A percentile compares a stretch with the other conserved stretches of the same genome.
Evolutionary conservation across 1,140 invertebrate genomes (phyloP).

Genomic region (Oncopodura yosiiana): DNA sequence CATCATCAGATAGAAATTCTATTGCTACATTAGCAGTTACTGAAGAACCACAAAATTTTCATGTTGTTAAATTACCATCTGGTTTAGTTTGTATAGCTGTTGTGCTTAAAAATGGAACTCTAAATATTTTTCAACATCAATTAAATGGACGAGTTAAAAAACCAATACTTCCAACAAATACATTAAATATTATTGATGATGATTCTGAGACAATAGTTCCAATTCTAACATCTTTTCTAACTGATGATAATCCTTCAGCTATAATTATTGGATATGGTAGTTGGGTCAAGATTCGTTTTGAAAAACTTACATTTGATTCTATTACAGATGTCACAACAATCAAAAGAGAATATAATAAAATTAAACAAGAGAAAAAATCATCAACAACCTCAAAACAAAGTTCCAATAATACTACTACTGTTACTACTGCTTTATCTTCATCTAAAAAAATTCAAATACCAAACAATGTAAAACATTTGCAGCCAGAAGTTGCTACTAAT

Average conservation of each 20-base stretch:
- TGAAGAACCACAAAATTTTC: constrained; percentile 17
- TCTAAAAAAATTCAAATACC: constrained; percentile 18
- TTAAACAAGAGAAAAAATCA: constrained; percentile 9
- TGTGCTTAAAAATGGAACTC: constrained; percentile 59
- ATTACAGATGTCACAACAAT: neutral
- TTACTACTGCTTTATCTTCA: neutral
- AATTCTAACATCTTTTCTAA: constrained; percentile 43
- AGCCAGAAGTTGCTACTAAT: constrained; percentile 16
- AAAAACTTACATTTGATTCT: constrained; percentile 12
- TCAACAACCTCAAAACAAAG: constrained; percentile 6
- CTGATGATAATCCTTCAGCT: constrained; percentile 39
- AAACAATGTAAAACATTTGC: constrained; percentile 30
- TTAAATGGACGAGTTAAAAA: constrained; percentile 58
- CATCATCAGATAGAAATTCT: constrained; percentile 20
- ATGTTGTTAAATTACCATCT: constrained; percentile 50
- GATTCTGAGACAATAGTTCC: constrained; percentile 45
- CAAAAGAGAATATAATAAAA: constrained; percentile 11
- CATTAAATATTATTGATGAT: constrained; percentile 53
- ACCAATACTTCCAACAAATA: constrained; percentile 60
- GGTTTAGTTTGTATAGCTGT: constrained; percentile 49
- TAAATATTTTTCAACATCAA: constrained; percentile 63
- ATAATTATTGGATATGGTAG: constrained; percentile 22
- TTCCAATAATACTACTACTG: neutral
- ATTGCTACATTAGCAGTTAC: constrained; percentile 36
- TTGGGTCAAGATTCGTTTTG: constrained; percentile 24